Conservation (phyloP, 2,797 vertebrate species). For the Mycteria americana region DNA sequence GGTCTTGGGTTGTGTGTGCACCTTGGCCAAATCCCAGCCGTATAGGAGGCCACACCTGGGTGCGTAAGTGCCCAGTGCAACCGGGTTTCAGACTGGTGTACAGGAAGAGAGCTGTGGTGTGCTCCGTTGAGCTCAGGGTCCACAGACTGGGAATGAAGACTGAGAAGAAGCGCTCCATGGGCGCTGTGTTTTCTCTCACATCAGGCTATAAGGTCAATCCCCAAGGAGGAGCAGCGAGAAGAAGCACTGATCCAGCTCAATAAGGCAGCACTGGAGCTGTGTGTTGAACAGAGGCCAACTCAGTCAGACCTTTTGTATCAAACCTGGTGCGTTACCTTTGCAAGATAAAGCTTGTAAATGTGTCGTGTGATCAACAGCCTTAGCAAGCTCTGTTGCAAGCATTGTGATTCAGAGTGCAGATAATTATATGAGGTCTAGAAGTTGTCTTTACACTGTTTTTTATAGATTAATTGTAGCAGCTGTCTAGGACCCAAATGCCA, state of each 20-base stretch:
- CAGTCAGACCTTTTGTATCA: slow-evolving; percentile 64
- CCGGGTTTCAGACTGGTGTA: not conserved
- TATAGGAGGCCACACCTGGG: not conserved
- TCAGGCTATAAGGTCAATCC: slow-evolving; percentile 77
- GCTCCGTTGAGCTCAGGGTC: not conserved
- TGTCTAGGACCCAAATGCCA: not conserved
- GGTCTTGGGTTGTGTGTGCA: fast-evolving
- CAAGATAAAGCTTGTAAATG: not conserved
- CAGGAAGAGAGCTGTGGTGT: not conserved
- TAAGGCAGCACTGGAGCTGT: slow-evolving; percentile 75
- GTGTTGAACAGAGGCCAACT: slow-evolving; percentile 40
- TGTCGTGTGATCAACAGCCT: not conserved
- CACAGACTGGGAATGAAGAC: not conserved
- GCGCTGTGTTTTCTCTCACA: not conserved
- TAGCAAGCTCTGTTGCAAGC: not conserved
- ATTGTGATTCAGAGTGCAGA: not conserved
- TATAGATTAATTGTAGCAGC: slow-evolving; percentile 24
- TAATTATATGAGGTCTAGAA: not conserved
- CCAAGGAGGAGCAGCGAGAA: slow-evolving; percentile 71
- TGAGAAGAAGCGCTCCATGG: not conserved
- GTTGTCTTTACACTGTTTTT: not conserved
- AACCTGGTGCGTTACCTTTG: slow-evolving; percentile 75
- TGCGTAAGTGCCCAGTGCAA: not conserved
- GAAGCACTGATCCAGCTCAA: slow-evolving; percentile 77
- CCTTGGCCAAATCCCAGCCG: not conserved